Conservation (phyloP, 23 tunicate species). For the Trididemnum clinides region DNA sequence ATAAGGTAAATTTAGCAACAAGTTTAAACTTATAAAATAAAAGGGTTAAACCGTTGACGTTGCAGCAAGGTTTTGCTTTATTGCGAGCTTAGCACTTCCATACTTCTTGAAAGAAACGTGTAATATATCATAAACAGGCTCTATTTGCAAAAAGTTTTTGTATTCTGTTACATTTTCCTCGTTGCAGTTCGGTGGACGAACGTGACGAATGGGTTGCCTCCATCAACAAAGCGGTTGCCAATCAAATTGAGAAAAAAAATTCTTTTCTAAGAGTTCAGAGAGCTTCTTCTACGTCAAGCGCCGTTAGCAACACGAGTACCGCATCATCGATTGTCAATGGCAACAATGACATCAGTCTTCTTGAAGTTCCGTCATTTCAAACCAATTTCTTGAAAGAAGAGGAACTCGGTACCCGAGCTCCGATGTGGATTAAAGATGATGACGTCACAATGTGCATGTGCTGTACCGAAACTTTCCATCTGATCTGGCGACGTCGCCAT, state of each 20-base stretch:
- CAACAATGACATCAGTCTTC: too few relatives aligned
- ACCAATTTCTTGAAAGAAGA: constrained; percentile 30
- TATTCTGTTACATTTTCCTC: too few relatives aligned
- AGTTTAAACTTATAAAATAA: too few relatives aligned
- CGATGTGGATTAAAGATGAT: constrained; percentile 66
- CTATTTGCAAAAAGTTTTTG: too few relatives aligned
- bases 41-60: too few relatives aligned
- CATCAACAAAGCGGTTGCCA: constrained; percentile 44
- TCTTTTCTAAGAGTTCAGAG: neutral
- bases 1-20: too few relatives aligned
- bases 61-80: too few relatives aligned
- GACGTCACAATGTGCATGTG: constrained; percentile 82
- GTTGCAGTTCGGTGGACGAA: constrained; percentile 53
- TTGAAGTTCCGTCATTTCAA: neutral
- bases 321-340: too few relatives aligned
- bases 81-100: too few relatives aligned
- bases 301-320: neutral
- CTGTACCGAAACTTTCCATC: constrained; percentile 53
- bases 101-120: too few relatives aligned
- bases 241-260: neutral
- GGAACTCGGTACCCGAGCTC: constrained; percentile 58
- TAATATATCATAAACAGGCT: too few relatives aligned
- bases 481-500: constrained; percentile 48
- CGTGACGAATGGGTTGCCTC: constrained; percentile 56
- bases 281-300: neutral